Evolutionary conservation across 2,797 vertebrate genomes (phyloP).

Genomic region (Eidolon dupreanum): DNA sequence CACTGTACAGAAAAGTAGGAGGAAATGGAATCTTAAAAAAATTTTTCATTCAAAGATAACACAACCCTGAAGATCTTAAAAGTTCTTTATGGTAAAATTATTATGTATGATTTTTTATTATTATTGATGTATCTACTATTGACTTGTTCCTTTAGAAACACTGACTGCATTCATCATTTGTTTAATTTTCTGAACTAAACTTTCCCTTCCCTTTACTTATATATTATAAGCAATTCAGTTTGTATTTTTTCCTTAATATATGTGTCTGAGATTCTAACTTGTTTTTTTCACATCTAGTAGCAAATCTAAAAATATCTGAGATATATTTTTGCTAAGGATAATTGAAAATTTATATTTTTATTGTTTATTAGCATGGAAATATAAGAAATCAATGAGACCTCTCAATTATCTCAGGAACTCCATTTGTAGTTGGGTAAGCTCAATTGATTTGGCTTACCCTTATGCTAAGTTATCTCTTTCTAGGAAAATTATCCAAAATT

Average conservation of each 20-base stretch:
- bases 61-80: background rate
- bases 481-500: background rate
- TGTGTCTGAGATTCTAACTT: background rate
- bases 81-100: background rate
- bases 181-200: slow-evolving; percentile 15
- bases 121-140: background rate
- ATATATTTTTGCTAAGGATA: background rate
- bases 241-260: background rate
- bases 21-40: background rate
- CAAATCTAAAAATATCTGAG: background rate
- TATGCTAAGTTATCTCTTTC: background rate
- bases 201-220: background rate
- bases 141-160: slow-evolving; percentile 12
- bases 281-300: background rate
- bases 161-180: background rate
- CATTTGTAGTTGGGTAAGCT: background rate
- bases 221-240: background rate
- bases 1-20: background rate
- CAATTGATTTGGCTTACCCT: background rate
- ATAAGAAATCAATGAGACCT: background rate
- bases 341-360: background rate
- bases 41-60: background rate
- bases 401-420: background rate
- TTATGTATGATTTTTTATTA: background rate
- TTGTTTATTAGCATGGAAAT: background rate